These are phyloP conservation scores for Hirtodrosophila histrioides DNA, from an alignment of 2,888 invertebrate genomes.

Conservation along the genomic window DNA sequence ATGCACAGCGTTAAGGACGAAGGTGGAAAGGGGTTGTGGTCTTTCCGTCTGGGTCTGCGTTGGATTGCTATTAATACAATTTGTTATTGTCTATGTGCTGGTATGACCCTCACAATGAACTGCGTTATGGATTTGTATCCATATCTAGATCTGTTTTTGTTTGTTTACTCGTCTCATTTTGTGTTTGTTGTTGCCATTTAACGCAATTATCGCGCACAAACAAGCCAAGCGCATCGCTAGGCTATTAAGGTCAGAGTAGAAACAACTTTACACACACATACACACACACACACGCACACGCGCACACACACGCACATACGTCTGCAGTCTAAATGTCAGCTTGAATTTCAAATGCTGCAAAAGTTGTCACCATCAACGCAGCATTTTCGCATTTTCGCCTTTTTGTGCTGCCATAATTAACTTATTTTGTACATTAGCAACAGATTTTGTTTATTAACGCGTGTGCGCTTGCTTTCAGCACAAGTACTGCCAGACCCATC, in stretches of 20 bases:
- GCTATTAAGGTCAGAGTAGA: constrained; percentile 30
- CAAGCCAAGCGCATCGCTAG: constrained; percentile 28
- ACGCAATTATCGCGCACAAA: constrained; percentile 62
- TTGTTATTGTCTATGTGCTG: constrained; percentile 20
- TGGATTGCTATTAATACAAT: constrained; percentile 69
- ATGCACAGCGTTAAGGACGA: constrained; percentile 14
- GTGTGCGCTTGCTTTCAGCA: constrained; percentile 47
- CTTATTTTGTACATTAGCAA: constrained; percentile 78
- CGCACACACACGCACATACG: not conserved
- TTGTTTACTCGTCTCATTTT: constrained; percentile 37
- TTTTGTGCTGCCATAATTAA: constrained; percentile 66
- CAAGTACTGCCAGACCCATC: constrained; percentile 33
- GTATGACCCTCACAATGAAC: constrained; percentile 4
- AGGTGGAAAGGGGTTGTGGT: not conserved
- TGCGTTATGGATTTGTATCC: constrained; percentile 9
- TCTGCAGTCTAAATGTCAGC: constrained; percentile 30
- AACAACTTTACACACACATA: constrained; percentile 11
- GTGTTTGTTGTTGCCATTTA: constrained; percentile 38
- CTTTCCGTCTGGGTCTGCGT: constrained; percentile 15
- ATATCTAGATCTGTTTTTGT: constrained; percentile 11
- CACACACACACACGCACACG: not conserved
- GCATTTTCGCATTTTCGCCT: constrained; percentile 60
- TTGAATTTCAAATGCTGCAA: constrained; percentile 53
- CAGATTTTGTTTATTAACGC: constrained; percentile 79
- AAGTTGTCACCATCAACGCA: constrained; percentile 58